Evolutionary conservation across 2,113 vertebrate species (phyloP), one percentile per base, ranked within the genome.

Genomic region (Prinia subflava): DNA sequence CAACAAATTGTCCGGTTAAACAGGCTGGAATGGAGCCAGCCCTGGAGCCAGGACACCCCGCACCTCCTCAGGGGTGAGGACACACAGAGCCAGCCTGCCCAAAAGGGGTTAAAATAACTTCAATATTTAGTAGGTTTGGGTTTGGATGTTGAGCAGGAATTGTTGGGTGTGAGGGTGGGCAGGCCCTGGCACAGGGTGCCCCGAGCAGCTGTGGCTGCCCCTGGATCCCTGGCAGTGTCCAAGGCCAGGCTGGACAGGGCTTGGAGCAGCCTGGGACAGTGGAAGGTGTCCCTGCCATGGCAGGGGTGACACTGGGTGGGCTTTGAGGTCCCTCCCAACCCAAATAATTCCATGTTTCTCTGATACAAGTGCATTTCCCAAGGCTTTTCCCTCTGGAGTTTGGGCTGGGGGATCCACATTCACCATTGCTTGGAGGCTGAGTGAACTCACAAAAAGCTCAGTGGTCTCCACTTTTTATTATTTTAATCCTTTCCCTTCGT

Each of bases 1-100:
- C 93, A 95, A 92, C 94, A 96, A 96, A 96, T 96, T 95, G 97
- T 97, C 94, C 3, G 14, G 79, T 93, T 95, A 96, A 97, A 79
- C 49, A 79, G 93, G 22, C 89, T 83, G 94, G 96, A 88, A 17
- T 15, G 0, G 3, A 39, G 94, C 96, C 96, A 96, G 84, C 3
- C 24, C 81, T 73, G 67, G 70, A 91, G 95, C 18, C 73, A 41
- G 93, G 69, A 68, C 74, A 42, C 31, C 56, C 65, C 49, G 39
- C 39, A n/a, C n/a, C n/a, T n/a, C 50, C 62, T 21, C 33, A 7
- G 78, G 91, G n/a, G n/a, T n/a, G n/a, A n/a, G n/a, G n/a, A n/a
- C n/a, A n/a, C 39, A 39, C 39, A 39, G 39, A 39, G 39, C 39
- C 39, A 10, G 1, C 1, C 47, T 14, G 37, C 46, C 69, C 20